Percentiles rank a stretch among this genome's conserved stretches.
Conservation (phyloP, 2,113 vertebrate species). For the Ancistrus triradiatus region DNA sequence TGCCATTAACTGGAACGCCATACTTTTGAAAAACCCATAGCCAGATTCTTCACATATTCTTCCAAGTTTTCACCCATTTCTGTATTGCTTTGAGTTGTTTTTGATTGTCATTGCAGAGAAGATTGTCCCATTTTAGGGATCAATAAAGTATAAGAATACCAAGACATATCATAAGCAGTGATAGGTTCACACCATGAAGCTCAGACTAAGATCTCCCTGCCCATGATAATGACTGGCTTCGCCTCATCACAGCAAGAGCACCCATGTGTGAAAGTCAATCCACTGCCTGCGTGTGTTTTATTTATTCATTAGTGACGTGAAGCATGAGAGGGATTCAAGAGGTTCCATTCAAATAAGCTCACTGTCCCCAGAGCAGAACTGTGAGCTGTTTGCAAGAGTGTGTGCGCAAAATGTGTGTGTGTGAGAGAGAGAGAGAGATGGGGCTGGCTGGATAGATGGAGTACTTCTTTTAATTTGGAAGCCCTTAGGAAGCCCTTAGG, state of each 20-base stretch:
- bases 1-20: no score
- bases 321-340: constrained; percentile 48
- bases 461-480: constrained; percentile 73
- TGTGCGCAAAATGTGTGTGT: constrained; percentile 34
- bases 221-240: constrained; percentile 51
- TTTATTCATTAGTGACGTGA: constrained; percentile 74
- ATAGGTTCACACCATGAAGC: constrained; percentile 15
- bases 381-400: constrained; percentile 36
- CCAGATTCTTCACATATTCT: no score
- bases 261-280: constrained; percentile 71
- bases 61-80: constrained; percentile 1
- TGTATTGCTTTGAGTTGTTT: constrained; percentile 1
- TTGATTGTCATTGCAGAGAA: constrained; percentile 2
- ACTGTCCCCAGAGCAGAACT: constrained; percentile 60
- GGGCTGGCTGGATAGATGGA: constrained; percentile 62
- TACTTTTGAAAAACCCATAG: no score
- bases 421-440: constrained; percentile 40
- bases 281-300: constrained; percentile 69
- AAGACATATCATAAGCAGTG: constrained; percentile 8
- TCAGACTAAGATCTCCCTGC: constrained; percentile 12
- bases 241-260: constrained; percentile 63
- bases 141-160: constrained; percentile 21
- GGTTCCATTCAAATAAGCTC: constrained; percentile 70
- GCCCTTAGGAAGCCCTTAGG: constrained; percentile 61
- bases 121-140: constrained; percentile 2